Evolutionary conservation across 2,888 invertebrate species (phyloP), one percentile per base, ranked within the genome.

Genomic region (Schizaphis graminum): DNA sequence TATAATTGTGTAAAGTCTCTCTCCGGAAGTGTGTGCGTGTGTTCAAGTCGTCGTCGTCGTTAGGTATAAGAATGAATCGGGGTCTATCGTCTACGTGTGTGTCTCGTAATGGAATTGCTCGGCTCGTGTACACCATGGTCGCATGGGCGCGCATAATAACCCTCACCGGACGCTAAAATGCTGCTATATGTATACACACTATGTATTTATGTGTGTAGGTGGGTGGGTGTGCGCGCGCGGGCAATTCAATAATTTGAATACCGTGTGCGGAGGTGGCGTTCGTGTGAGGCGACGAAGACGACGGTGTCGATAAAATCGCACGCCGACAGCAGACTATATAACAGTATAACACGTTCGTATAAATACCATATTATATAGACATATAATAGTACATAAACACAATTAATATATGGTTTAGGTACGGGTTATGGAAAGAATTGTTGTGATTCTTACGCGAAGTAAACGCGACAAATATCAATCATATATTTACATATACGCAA

Each of bases 91-190:
- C 92, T 88, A 92, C 89, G 89, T 84, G 92, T 28, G 67, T 44
- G 87, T 89, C 92, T 93, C 89, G 67, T 88, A 89, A 93, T 93
- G 92, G 92, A 88, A 88, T 89, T 93, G 92, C 53, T 49, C 49
- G 87, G 26, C n/a, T 77, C 67, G 67, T 89, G 47, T 90, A 53
- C 56, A 44, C 47, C 84, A 67, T 53, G 35, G 85, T 85, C 56
- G 56, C 44, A 85, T 91, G 91, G 85, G 85, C 57, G 44, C 28
- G 56, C 67, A 49, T 47, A 91, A 56, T 47, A 91, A 56, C 85
- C 35, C 67, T 35, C n/a, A 49, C 92, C 85, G 93, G 89, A 89
- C 56, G 89, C 24, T 67, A 28, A 47, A 92, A 92, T 61, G 44
- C 47, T 44, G 7, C 16, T 88, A n/a, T 44, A 61, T 28, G 10